Conservation (phyloP, 2,113 vertebrate genomes). For the Sorex araneus region DNA sequence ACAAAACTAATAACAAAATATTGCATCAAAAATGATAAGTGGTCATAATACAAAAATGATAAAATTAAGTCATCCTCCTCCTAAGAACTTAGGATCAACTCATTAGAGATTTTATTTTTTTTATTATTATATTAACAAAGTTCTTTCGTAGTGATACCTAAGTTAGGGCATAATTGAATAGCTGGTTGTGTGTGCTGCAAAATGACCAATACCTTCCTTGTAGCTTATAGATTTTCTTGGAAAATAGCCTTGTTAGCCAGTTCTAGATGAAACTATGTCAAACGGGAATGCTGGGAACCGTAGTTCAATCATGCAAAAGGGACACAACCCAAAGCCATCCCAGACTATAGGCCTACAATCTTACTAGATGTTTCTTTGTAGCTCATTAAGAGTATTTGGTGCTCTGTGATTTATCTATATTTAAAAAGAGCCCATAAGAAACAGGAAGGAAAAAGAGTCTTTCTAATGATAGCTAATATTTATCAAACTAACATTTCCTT, state of each 20-base stretch:
- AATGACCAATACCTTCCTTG: neutral
- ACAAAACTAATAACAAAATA: neutral
- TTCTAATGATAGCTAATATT: constrained; percentile 6
- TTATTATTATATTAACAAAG: neutral
- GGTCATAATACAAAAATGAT: neutral
- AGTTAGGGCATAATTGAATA: neutral
- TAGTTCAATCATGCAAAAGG: neutral
- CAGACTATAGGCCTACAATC: neutral
- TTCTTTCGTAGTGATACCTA: neutral
- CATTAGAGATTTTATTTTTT: neutral
- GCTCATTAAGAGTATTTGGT: neutral
- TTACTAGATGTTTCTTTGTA: neutral
- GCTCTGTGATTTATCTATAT: neutral
- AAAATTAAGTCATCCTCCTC: neutral
- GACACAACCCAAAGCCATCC: neutral
- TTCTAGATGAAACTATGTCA: neutral
- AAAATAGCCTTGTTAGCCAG: neutral
- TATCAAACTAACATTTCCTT: neutral
- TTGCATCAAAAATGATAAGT: constrained; percentile 18
- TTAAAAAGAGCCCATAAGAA: neutral
- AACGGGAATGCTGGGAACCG: neutral
- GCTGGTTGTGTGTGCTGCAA: neutral
- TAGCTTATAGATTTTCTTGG: neutral
- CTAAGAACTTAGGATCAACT: neutral
- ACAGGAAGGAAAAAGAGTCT: neutral